A percentile compares a stretch with the other conserved stretches of the same genome.
These are phyloP conservation scores for Hephaestus fuliginosus DNA, from an alignment of 2,797 vertebrate genomes.

Conservation along the genomic window DNA sequence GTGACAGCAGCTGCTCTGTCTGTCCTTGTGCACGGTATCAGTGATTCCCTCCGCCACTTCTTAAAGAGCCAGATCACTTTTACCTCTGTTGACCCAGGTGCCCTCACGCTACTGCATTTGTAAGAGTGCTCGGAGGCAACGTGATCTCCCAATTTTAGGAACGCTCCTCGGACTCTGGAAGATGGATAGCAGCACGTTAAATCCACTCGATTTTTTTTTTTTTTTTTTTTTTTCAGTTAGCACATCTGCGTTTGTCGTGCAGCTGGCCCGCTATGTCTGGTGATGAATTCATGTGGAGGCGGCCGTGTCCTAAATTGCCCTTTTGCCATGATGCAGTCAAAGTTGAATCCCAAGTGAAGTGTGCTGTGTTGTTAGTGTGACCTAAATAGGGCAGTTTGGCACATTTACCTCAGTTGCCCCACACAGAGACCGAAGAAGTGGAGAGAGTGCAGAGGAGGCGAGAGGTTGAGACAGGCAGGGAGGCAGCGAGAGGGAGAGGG, in stretches of 20 bases:
- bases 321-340: slow-evolving; percentile 49
- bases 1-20: slow-evolving; percentile 83
- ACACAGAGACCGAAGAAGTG: slow-evolving; percentile 48
- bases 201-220: slow-evolving; percentile 1
- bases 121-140: slow-evolving; percentile 20
- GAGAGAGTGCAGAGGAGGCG: slow-evolving; percentile 51
- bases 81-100: slow-evolving; percentile 55
- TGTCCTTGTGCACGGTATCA: slow-evolving; percentile 73
- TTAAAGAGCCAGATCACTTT: slow-evolving; percentile 80
- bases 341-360: slow-evolving; percentile 66
- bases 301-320: slow-evolving; percentile 51
- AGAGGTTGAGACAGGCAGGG: slow-evolving; percentile 50
- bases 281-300: slow-evolving; percentile 43
- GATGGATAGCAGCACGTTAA: slow-evolving; percentile 10
- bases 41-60: slow-evolving; percentile 68
- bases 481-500: slow-evolving; percentile 25
- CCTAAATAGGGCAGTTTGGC: slow-evolving; percentile 77
- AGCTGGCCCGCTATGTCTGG: slow-evolving; percentile 24
- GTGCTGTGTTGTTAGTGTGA: slow-evolving; percentile 64
- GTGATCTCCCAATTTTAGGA: slow-evolving; percentile 34
- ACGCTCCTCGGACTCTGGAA: background rate
- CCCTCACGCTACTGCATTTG: slow-evolving; percentile 18
- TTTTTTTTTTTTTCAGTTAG: background rate
- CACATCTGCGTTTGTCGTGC: slow-evolving; percentile 15
- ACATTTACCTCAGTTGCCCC: slow-evolving; percentile 77